phyloP scores from a whole-genome alignment of 2,113 vertebrate genomes.

The Xenopus laevis region DNA sequence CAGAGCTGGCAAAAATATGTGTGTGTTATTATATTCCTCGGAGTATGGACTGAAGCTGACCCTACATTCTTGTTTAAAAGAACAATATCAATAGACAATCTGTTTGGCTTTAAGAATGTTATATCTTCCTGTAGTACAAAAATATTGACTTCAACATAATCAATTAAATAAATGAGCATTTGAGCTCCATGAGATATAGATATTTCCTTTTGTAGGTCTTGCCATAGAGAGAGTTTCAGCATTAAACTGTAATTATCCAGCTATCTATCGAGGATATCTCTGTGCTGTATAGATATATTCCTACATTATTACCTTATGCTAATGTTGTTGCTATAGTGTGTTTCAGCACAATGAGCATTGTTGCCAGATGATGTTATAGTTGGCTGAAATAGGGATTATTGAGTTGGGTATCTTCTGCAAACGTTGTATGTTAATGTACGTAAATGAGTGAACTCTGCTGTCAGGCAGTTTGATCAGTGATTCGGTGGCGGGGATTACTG shows the following conservation, averaged over 20 bases:
- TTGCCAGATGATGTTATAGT: too few species aligned
- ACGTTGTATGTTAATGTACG: too few species aligned
- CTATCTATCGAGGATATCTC: conserved; percentile 8
- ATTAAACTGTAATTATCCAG: conserved; percentile 18
- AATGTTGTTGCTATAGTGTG: neutral
- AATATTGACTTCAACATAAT: conserved; percentile 42
- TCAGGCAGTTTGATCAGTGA: too few species aligned
- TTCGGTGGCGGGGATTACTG: too few species aligned
- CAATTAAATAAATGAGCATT: conserved; percentile 41
- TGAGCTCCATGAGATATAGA: conserved; percentile 30
- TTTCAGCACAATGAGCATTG: neutral
- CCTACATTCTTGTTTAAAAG: conserved; percentile 39
- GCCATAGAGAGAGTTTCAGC: neutral
- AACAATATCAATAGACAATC: conserved; percentile 45
- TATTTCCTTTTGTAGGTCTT: conserved; percentile 21
- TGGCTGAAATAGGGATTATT: too few species aligned
- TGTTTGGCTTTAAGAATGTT: conserved; percentile 35
- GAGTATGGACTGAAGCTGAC: conserved; percentile 37
- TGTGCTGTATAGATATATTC: neutral
- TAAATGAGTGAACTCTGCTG: too few species aligned
- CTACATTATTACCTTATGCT: conserved; percentile 1
- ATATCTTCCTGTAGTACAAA: conserved; percentile 28
- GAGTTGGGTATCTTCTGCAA: neutral
- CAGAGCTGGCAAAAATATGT: conserved; percentile 35
- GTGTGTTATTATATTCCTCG: conserved; percentile 27